Percentiles rank a stretch among this genome's conserved stretches.
phyloP scores from a whole-genome alignment of 2,888 invertebrate genomes.

The Chloroclystis v-ata region DNA sequence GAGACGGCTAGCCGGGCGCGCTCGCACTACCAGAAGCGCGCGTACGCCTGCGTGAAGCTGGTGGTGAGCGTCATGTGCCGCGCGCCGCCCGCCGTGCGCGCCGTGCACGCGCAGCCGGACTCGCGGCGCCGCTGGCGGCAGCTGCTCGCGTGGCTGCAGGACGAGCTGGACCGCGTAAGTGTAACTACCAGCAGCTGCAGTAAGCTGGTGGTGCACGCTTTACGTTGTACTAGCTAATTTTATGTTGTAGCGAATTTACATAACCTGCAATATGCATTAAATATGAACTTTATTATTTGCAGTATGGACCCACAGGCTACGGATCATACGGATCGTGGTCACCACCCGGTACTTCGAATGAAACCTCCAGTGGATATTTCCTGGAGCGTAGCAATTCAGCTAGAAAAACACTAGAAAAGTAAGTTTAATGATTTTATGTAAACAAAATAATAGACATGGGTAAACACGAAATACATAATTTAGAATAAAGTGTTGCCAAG shows the following conservation, averaged over 20 bases:
- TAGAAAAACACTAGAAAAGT: slow-evolving; percentile 85
- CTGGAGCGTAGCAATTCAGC: slow-evolving; percentile 96
- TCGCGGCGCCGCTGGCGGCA: slow-evolving; percentile 91
- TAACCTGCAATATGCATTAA: not conserved
- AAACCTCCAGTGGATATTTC: slow-evolving; percentile 96
- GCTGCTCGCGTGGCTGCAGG: slow-evolving; percentile 96
- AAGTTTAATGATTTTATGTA: slow-evolving; percentile 27
- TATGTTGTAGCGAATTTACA: too few relatives aligned
- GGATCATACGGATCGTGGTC: slow-evolving; percentile 94
- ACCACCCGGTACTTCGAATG: slow-evolving; percentile 95
- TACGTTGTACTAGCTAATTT: too few relatives aligned
- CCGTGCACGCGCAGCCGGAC: slow-evolving; percentile 87
- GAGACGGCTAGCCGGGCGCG: slow-evolving; percentile 95
- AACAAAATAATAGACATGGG: not conserved
- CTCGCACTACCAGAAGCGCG: slow-evolving; percentile 96
- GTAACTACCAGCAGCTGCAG: too few relatives aligned
- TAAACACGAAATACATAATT: not conserved
- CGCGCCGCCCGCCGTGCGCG: slow-evolving; percentile 87
- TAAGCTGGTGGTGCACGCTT: too few relatives aligned
- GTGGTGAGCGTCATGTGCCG: slow-evolving; percentile 93
- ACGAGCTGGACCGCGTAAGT: slow-evolving; percentile 89
- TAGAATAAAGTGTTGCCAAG: too few relatives aligned
- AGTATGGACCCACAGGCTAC: slow-evolving; percentile 81
- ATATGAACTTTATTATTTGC: slow-evolving; percentile 21
- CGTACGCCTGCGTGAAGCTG: slow-evolving; percentile 98